Base-by-base conservation (phyloP, 2,888 invertebrate genomes). In the Acleris laterana region DNA sequence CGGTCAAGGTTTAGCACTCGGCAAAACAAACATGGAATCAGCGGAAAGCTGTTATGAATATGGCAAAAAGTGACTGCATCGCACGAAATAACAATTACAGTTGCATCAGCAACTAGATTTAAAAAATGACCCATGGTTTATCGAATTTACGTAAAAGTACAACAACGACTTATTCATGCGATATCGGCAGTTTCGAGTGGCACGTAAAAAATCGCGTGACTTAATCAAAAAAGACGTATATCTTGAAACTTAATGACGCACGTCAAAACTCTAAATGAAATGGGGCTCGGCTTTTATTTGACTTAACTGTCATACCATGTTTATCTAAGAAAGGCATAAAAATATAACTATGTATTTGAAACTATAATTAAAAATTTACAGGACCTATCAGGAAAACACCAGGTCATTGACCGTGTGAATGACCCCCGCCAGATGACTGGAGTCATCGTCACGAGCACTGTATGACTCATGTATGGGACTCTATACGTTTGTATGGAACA, bases 341-440 rank as follows among this genome's bases (percentile, higher is more conserved):
- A 11, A 38, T 13, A 11, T 38, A 38, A 32, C 9, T 0, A 32
- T 32, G 2, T 32, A 32, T 0, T 32, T 9, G 32, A 3, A 13
- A 38, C 13, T 38, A 38, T 38, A 38, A 38, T 13, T 38, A 38
- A 38, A 38, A 4, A 13, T 38, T 38, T 38, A 38, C 38, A 48
- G 66, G 46, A 22, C 46, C 51, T 19, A 32, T 38, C 57, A 48
- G 62, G 66, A 66, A 71, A 72, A 65, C 72, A 69, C 69, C 74
- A 75, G 80, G 81, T 85, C 82, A 83, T 78, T 76, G 84, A 52
- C 77, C 84, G 83, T 84, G 87, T 84, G 79, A 83, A 79, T 74
- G 84, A 82, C 82, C 85, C 73, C 68, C 61, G 64, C 56, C 76
- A 81, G 78, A 80, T 82, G 85, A 83, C 80, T 63, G 51, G 25